Conservation (phyloP, 35 echinoderm and acorn worm genomes). For the Stichopus chloronotus region DNA sequence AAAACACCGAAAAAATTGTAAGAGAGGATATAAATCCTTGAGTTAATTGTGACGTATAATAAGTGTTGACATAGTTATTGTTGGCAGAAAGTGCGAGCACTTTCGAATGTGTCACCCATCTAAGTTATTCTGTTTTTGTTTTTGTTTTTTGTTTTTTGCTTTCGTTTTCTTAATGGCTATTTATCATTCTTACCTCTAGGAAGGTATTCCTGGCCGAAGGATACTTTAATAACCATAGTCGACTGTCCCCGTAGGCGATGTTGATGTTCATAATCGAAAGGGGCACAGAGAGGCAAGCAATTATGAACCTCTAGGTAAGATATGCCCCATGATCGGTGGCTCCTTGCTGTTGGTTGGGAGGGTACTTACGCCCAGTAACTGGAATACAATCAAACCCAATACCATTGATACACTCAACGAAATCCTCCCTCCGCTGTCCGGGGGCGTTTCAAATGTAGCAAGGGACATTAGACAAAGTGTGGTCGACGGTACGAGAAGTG, state of each 20-base stretch:
- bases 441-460: slow-evolving; percentile 13
- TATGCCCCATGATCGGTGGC: not conserved
- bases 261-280: not conserved
- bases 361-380: not conserved
- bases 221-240: not conserved
- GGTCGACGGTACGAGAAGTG: not conserved
- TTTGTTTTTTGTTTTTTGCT: no score
- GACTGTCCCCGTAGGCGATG: not conserved
- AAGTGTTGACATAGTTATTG: no score
- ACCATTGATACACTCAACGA: slow-evolving; percentile 19
- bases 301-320: not conserved
- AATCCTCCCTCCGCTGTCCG: slow-evolving; percentile 27
- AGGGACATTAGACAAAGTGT: slow-evolving; percentile 4
- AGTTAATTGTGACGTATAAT: no score
- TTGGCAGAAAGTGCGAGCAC: no score
- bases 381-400: slow-evolving; percentile 23
- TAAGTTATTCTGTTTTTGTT: no score
- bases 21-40: no score
- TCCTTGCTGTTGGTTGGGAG: not conserved
- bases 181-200: not conserved
- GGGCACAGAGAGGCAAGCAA: slow-evolving; percentile 22
- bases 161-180: no score
- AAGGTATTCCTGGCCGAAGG: not conserved
- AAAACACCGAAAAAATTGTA: no score
- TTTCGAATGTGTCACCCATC: no score